phyloP scores from a whole-genome alignment of 2,113 vertebrate genomes.

The Oryzias melastigma region DNA sequence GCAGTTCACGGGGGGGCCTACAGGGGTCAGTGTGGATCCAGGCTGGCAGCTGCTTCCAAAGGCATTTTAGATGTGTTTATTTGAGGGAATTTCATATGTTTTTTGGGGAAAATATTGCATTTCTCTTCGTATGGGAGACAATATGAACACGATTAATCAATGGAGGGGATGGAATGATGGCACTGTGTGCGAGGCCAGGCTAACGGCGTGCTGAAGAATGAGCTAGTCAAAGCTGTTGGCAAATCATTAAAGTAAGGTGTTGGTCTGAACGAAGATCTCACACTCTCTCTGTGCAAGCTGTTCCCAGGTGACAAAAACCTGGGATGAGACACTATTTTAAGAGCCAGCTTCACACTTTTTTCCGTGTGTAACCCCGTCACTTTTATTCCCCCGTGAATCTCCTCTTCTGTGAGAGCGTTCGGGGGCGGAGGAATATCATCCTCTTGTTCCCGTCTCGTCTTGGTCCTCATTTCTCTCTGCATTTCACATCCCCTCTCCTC shows the following conservation, averaged over 20 bases:
- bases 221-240: conserved; percentile 68
- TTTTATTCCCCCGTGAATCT: conserved; percentile 42
- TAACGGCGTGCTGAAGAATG: conserved; percentile 62
- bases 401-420: conserved; percentile 29
- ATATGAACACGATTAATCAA: conserved; percentile 69
- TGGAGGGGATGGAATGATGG: conserved; percentile 59
- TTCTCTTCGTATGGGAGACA: conserved; percentile 1
- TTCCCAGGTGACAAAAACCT: conserved; percentile 71
- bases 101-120: no score
- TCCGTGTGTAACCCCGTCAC: conserved; percentile 18
- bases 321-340: conserved; percentile 69
- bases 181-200: conserved; percentile 55
- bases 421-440: conserved; percentile 45
- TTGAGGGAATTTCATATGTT: conserved; percentile 65
- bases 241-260: conserved; percentile 72
- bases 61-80: conserved; percentile 68
- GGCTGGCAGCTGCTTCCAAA: conserved; percentile 47
- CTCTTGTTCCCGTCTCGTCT: conserved; percentile 11
- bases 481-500: conserved; percentile 59
- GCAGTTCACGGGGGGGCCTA: conserved; percentile 16
- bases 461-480: conserved; percentile 43
- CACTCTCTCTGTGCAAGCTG: conserved; percentile 49
- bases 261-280: conserved; percentile 64
- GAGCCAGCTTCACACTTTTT: conserved; percentile 58
- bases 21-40: conserved; percentile 72